These are phyloP conservation scores for Erebia epiphron DNA, from an alignment of 2,888 invertebrate species.

Conservation along the genomic window DNA sequence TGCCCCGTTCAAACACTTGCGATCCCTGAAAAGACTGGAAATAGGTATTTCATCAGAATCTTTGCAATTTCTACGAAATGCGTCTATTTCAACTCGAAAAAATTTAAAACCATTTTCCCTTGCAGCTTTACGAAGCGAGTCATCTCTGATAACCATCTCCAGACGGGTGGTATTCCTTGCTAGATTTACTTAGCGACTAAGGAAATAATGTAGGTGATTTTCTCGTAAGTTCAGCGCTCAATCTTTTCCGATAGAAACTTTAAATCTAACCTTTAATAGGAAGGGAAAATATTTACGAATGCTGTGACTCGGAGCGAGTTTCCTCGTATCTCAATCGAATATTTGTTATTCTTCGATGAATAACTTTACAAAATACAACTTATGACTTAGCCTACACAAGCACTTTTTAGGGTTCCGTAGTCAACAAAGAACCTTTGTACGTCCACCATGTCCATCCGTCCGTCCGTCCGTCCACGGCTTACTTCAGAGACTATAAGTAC, in stretches of 20 bases:
- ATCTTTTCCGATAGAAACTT: conserved; percentile 15
- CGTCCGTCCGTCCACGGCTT: too few relatives aligned
- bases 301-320: neutral
- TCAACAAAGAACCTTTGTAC: too few relatives aligned
- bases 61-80: neutral
- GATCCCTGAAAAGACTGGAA: neutral
- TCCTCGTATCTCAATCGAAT: neutral
- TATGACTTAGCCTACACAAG: neutral
- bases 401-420: too few relatives aligned
- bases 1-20: too few relatives aligned
- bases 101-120: conserved; percentile 10
- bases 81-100: neutral
- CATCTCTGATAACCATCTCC: conserved; percentile 39
- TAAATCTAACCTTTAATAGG: conserved; percentile 5
- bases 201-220: conserved; percentile 12
- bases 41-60: neutral
- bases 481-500: too few relatives aligned
- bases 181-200: conserved; percentile 35
- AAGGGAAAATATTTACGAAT: neutral
- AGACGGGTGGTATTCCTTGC: conserved; percentile 31
- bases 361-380: neutral
- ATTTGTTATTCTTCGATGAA: neutral
- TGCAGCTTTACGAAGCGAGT: conserved; percentile 15
- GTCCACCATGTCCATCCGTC: too few relatives aligned
- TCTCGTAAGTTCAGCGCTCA: neutral